Base-by-base conservation (phyloP, 2,888 invertebrate species). In the Synergus laeviventris region DNA sequence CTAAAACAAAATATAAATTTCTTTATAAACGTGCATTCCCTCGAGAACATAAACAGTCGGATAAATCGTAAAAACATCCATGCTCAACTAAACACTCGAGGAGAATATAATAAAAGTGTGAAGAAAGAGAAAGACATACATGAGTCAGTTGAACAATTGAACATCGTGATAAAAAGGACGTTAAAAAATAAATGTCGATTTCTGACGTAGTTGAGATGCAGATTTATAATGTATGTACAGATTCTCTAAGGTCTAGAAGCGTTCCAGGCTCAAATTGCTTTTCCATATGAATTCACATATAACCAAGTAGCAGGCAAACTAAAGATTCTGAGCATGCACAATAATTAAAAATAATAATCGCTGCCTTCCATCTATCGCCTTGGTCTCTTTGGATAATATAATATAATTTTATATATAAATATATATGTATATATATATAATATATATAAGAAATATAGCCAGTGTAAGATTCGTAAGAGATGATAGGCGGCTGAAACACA, bases 401-500 rank as follows among this genome's bases (percentile, higher is more conserved):
- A n/a, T 18, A 38, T 36, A n/a, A 49, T 70, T 4, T 31, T 31
- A 31, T 31, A 31, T 31, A 1, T 31, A 31, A 5, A 31, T 31
- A 31, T 31, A 31, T 31, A 31, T 31, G 5, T 31, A 31, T 31
- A 31, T 31, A 31, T 31, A 31, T 31, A 31, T 31, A 75, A 38
- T 59, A 75, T 60, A 60, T 60, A 60, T 18, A 42, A n/a, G 62
- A 42, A 76, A 39, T 62, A 61, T 36, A 24, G 59, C 39, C 64
- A 59, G 16, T n/a, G 14, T 59, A 42, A 64, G 56, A n/a, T 64
- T 62, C 24, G 24, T 54, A 49, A 18, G 36, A 76, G 75, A 62
- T 45, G 64, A 74, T 64, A 79, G 70, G 77, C 73, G 76, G 77
- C 66, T 78, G 76, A 75, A 74, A 78, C 81, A 81, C 59, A 81